Percentiles rank a stretch among this genome's conserved stretches.
phyloP scores from a whole-genome alignment of 2,113 vertebrate species.

The Archocentrus centrarchus region DNA sequence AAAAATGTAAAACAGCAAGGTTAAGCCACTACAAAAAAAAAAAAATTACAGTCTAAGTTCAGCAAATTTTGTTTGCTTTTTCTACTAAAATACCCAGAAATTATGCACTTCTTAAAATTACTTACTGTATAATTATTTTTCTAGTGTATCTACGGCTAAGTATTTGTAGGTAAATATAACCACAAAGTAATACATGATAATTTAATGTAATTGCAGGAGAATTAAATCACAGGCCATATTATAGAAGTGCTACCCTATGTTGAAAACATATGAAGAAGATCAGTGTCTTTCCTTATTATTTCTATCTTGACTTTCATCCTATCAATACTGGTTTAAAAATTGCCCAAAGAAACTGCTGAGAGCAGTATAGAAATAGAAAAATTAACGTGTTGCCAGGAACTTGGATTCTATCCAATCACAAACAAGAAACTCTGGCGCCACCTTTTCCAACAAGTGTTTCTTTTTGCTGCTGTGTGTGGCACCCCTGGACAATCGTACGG shows the following conservation, averaged over 20 bases:
- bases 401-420: background rate
- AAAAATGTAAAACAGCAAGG: too few species aligned
- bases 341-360: background rate
- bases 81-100: too few species aligned
- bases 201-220: too few species aligned
- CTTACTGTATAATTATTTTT: too few species aligned
- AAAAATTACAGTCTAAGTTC: too few species aligned
- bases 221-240: too few species aligned
- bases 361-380: background rate
- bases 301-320: background rate
- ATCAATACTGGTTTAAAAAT: background rate
- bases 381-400: background rate
- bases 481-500: background rate
- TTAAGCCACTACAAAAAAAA: too few species aligned
- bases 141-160: too few species aligned
- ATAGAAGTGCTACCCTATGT: background rate
- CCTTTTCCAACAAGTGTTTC: background rate
- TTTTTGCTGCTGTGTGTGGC: background rate
- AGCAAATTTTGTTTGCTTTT: too few species aligned
- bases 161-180: background rate
- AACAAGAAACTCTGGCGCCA: background rate
- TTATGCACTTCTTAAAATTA: too few species aligned
- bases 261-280: background rate
- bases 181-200: background rate
- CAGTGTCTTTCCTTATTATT: background rate